Percentiles rank a stretch among this genome's conserved stretches.
Evolutionary conservation across 92 coral and sea anemone species (phyloP).

Genomic region (Muricea muricata): DNA sequence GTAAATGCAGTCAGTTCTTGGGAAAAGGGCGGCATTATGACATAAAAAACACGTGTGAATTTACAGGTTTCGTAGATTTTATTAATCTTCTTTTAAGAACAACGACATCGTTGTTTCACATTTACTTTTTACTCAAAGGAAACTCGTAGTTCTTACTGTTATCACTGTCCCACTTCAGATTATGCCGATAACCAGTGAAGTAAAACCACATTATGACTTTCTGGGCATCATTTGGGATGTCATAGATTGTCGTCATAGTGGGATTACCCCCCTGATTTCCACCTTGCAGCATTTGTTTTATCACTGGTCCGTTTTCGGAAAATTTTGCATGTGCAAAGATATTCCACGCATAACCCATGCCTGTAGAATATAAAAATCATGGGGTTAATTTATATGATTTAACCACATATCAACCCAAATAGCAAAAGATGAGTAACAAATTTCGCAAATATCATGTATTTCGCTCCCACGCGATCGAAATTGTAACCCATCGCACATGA

Average conservation of each 20-base stretch:
- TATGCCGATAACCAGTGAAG: background rate
- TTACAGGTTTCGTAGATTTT: background rate
- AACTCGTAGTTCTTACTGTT: background rate
- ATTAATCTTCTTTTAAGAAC: background rate
- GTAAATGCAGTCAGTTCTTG: too few relatives aligned
- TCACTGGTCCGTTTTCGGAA: slow-evolving; percentile 16
- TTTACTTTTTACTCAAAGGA: background rate
- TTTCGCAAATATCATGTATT: too few relatives aligned
- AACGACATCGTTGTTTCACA: background rate
- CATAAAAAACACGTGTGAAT: too few relatives aligned
- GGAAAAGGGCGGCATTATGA: too few relatives aligned
- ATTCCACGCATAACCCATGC: slow-evolving; percentile 36
- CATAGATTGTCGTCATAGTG: slow-evolving; percentile 11
- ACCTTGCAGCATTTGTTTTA: slow-evolving; percentile 11
- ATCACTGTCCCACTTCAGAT: slow-evolving; percentile 14
- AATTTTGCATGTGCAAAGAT: slow-evolving; percentile 29
- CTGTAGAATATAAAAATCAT: background rate
- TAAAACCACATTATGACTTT: slow-evolving; percentile 26
- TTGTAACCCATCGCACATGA: too few relatives aligned
- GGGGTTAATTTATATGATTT: too few relatives aligned
- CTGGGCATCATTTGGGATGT: slow-evolving; percentile 20
- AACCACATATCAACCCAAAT: too few relatives aligned
- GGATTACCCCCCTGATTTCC: slow-evolving; percentile 25
- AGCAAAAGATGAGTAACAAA: too few relatives aligned
- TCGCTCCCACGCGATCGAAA: too few relatives aligned